A percentile compares a stretch with the other conserved stretches of the same genome.
phyloP scores from a whole-genome alignment of 2,113 vertebrate genomes.

The Mellivora capensis region DNA sequence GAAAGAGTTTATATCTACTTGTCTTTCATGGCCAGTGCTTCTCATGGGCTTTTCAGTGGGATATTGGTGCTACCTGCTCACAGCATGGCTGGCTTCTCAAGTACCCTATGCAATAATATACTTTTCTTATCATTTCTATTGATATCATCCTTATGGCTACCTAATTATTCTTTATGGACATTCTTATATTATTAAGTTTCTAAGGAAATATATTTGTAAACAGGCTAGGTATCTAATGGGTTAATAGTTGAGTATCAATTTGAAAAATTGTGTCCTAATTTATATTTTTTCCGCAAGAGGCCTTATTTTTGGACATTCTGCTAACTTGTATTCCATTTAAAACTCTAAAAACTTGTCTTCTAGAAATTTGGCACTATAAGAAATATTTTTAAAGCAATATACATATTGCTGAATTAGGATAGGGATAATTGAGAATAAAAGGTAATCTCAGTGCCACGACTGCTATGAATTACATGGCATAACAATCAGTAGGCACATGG shows the following conservation, averaged over 20 bases:
- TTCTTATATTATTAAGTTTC: not conserved
- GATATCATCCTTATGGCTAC: not conserved
- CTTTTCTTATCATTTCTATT: not conserved
- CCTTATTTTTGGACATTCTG: not conserved
- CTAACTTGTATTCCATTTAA: not conserved
- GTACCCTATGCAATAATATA: not conserved
- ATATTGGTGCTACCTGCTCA: not conserved
- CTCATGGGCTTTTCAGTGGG: not conserved
- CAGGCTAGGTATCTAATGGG: not conserved
- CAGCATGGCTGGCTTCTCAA: not conserved
- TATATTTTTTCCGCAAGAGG: not conserved
- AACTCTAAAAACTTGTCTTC: not conserved
- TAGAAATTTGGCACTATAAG: not conserved
- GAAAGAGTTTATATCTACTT: not conserved
- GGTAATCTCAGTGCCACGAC: not conserved
- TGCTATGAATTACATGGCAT: not conserved
- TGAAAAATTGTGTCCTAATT: not conserved
- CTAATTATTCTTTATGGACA: not conserved
- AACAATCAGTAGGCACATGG: slow-evolving; percentile 18
- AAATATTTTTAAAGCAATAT: slow-evolving; percentile 8
- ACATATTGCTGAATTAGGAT: not conserved
- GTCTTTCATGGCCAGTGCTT: not conserved
- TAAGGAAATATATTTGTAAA: not conserved
- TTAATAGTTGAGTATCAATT: not conserved
- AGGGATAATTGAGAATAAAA: not conserved